Evolutionary conservation across 2,888 invertebrate genomes (phyloP), one percentile per base, ranked within the genome.

Genomic region (Heliconius hortense): DNA sequence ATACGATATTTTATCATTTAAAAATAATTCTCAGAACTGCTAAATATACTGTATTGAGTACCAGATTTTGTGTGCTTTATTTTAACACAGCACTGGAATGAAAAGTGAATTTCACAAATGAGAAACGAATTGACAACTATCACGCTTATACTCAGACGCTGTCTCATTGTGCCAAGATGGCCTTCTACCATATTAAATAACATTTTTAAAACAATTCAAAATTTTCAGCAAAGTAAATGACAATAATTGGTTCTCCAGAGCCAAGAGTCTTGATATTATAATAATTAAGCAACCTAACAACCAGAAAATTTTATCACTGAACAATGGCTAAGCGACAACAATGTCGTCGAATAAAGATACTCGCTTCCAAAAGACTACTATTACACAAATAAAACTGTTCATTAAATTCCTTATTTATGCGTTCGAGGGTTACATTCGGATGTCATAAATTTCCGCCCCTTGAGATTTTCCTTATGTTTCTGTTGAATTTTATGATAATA

Each of bases 201-300:
- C 8, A 35, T 35, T 35, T 35, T 8, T 63, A 21, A 68, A 28
- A 28, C 84, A 84, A 88, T 88, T 90, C 85, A 86, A 85, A 82
- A 82, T 85, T 86, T 84, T 88, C 85, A 90, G 87, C 89, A 88
- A 90, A 87, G 84, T 90, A 85, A 87, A 88, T 66, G 86, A 84
- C 86, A 88, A 89, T 90, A 88, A 89, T 90, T 87, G 85, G 83
- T 81, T 80, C 83, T 82, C 80, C 79, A 79, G 74, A 79, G 79
- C 74, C 84, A 84, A 84, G 82, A 82, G 8, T 81, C 87, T 87
- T 86, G 82, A 86, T 87, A 88, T 88, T 87, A 87, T 85, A 87
- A 87, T 87, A 90, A 90, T 91, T 90, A 90, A 88, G 84, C 84
- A 81, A 39, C 5, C 82, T 87, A 88, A 87, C 84, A 86, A 88